phyloP scores from a whole-genome alignment of 2,888 invertebrate species.

The Eupithecia abbreviata region DNA sequence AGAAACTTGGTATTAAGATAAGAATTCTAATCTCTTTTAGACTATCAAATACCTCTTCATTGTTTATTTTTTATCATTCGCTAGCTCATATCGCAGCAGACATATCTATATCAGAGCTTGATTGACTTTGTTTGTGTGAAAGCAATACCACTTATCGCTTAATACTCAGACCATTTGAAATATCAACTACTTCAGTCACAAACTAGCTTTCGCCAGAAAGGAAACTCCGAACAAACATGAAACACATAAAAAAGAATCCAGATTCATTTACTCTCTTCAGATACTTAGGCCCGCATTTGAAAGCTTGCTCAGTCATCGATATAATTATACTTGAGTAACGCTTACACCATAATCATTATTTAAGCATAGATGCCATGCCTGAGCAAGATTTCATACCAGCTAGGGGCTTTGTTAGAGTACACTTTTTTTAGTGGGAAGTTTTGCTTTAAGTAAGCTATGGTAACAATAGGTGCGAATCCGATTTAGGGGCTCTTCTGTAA shows the following conservation, averaged over 20 bases:
- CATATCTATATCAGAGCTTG: conserved; percentile 4
- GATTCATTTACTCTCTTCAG: background rate
- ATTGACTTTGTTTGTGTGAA: conserved; percentile 9
- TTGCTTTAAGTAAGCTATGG: too few relatives aligned
- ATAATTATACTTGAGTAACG: too few relatives aligned
- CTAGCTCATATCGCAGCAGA: background rate
- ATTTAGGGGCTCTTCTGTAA: too few relatives aligned
- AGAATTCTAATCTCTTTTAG: background rate
- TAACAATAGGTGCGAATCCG: too few relatives aligned
- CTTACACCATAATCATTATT: too few relatives aligned
- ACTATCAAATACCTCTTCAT: background rate
- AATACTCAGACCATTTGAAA: background rate
- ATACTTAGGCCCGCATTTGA: too few relatives aligned
- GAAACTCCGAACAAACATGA: background rate
- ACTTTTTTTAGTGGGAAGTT: too few relatives aligned
- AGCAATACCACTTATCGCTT: background rate
- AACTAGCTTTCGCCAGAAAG: background rate
- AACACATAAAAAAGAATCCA: background rate
- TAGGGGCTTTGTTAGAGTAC: too few relatives aligned
- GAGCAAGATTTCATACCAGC: too few relatives aligned
- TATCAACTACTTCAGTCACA: background rate
- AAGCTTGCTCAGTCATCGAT: too few relatives aligned
- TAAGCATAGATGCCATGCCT: too few relatives aligned
- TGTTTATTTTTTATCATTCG: conserved; percentile 8
- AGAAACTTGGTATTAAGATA: background rate